Percentiles rank a stretch among this genome's conserved stretches.
phyloP scores from a whole-genome alignment of 2,113 vertebrate genomes.

The Bambusicola thoracicus region DNA sequence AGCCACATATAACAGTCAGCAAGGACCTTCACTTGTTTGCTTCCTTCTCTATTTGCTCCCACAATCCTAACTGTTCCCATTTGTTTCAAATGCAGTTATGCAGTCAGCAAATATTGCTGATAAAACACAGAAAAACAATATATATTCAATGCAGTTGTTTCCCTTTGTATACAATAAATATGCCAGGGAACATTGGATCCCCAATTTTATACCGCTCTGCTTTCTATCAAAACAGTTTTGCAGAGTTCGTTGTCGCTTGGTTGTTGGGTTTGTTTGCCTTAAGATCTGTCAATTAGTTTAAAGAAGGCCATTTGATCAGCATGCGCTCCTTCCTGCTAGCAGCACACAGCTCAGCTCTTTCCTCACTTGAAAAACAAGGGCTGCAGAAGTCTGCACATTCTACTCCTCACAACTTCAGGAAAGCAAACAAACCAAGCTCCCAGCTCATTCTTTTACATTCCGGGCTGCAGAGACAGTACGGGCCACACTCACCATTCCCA shows the following conservation, averaged over 20 bases:
- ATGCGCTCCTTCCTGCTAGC: neutral
- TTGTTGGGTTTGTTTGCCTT: neutral
- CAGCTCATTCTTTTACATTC: neutral
- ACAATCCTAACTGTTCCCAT: neutral
- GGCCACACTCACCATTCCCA: neutral
- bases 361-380: neutral
- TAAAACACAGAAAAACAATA: neutral
- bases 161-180: neutral
- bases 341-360: neutral
- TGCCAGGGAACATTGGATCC: neutral
- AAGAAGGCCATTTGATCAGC: neutral
- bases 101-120: neutral
- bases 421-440: neutral
- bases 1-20: neutral
- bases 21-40: neutral
- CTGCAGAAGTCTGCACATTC: neutral
- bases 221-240: neutral
- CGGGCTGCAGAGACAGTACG: neutral
- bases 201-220: neutral
- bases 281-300: neutral
- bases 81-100: neutral
- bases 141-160: neutral
- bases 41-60: neutral
- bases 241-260: neutral
- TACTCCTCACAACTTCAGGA: neutral